Conservation (phyloP, 2,888 invertebrate genomes). For the Cheilosia scutellata region DNA sequence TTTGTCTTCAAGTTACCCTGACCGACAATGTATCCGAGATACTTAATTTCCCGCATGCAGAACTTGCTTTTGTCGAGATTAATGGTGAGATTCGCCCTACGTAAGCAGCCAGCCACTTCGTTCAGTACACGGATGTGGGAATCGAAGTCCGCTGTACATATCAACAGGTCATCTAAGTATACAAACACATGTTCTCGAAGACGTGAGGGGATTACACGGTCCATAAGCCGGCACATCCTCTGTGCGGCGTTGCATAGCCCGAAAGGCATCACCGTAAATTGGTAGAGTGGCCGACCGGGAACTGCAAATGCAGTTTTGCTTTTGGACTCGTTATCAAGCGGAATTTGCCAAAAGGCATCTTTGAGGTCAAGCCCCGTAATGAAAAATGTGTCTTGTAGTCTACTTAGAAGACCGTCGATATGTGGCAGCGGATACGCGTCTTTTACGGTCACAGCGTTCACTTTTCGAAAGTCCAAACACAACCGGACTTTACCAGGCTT, state of each 20-base stretch:
- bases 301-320: constrained; percentile 11
- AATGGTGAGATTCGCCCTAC: neutral
- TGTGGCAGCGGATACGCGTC: too few species aligned
- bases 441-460: too few species aligned
- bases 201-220: neutral
- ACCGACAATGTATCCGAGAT: neutral
- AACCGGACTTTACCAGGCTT: constrained; percentile 35
- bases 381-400: neutral
- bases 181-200: too few species aligned
- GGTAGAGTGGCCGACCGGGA: neutral
- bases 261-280: constrained; percentile 1
- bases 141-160: neutral
- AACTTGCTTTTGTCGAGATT: neutral
- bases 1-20: neutral
- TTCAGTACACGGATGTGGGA: neutral
- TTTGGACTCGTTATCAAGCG: constrained; percentile 6
- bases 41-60: neutral
- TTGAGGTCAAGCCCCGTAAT: constrained; percentile 2
- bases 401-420: too few species aligned
- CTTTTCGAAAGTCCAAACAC: too few species aligned
- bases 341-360: constrained; percentile 39
- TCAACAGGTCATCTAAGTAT: too few species aligned
- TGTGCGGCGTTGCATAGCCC: constrained; percentile 8
- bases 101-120: neutral
- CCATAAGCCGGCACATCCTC: neutral